Evolutionary conservation across 2,113 vertebrate species (phyloP), one percentile per base, ranked within the genome.

Genomic region (Thunnus maccoyii): DNA sequence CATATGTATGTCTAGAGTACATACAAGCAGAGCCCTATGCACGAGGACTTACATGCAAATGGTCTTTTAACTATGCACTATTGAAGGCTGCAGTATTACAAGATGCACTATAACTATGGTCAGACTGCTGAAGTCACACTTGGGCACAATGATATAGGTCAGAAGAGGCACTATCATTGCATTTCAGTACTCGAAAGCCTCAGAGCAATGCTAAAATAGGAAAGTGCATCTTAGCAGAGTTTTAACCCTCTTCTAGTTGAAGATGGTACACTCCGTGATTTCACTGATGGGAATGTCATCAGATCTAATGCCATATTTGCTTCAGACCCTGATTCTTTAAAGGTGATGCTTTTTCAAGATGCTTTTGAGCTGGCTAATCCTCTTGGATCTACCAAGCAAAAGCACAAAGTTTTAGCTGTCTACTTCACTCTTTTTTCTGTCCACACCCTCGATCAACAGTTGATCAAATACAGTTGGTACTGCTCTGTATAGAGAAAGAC

Each of bases 331-430:
- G 32, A 71, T 9, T 54, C 17, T 55, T 69, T 51, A 50, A 67
- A 51, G 51, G 48, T 54, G 32, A 69, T 55, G 67, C 41, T 72
- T n/a, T 30, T 84, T 66, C 68, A 72, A 25, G 75, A 72, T 44
- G 25, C 82, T 32, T 84, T 84, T 73, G 75, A 84, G 60, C 14
- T 66, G 20, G 76, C 68, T 72, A 80, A 80, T 74, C 82, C 76
- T 20, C 76, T 68, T n/a, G 70, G 54, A 66, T 73, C 61, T 58
- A 62, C 76, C 55, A 74, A 80, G 20, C 46, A 67, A 69, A 80
- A 68, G 48, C 57, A 58, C 10, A 67, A 67, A 12, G 64, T 66
- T 16, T 50, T 50, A 22, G 46, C 63, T 30, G 22, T 66, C 20
- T 50, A 66, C 20, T 27, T 66, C 63, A 48, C 63, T 17, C 46